These are phyloP conservation scores for Electrona antarctica DNA, from an alignment of 2,113 vertebrate species.

Conservation along the genomic window DNA sequence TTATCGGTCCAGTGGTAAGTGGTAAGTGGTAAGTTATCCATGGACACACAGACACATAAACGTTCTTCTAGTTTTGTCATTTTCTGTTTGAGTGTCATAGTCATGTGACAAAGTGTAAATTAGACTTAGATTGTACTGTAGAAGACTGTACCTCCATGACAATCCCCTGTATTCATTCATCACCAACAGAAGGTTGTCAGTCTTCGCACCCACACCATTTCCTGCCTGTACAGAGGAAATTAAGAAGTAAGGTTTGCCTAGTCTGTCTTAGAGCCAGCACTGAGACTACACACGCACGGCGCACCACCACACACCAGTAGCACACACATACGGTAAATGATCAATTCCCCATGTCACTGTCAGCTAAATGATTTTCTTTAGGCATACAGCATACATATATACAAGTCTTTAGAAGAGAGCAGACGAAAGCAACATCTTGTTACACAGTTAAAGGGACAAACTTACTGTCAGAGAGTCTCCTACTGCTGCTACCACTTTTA, in stretches of 20 bases:
- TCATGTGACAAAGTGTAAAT: no score
- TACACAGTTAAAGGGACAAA: neutral
- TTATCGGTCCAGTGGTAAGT: no score
- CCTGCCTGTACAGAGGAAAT: constrained; percentile 80
- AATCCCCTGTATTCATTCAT: constrained; percentile 85
- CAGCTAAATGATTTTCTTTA: neutral
- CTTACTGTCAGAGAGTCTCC: constrained; percentile 93
- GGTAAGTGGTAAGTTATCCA: no score
- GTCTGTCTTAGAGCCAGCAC: neutral
- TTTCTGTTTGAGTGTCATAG: no score
- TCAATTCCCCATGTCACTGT: no score
- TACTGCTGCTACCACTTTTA: constrained; percentile 88
- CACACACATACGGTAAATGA: neutral
- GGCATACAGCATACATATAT: neutral
- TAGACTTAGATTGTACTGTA: neutral
- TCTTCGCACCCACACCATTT: constrained; percentile 83
- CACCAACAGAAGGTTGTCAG: constrained; percentile 75
- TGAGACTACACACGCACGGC: neutral
- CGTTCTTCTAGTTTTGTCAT: no score
- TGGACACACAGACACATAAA: neutral
- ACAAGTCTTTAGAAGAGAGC: neutral
- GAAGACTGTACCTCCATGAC: constrained; percentile 85
- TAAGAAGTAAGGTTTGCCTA: neutral
- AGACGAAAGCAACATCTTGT: neutral
- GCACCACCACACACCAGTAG: neutral